Conservation (phyloP, 1,140 invertebrate species). For the Polypedilum pembai region DNA sequence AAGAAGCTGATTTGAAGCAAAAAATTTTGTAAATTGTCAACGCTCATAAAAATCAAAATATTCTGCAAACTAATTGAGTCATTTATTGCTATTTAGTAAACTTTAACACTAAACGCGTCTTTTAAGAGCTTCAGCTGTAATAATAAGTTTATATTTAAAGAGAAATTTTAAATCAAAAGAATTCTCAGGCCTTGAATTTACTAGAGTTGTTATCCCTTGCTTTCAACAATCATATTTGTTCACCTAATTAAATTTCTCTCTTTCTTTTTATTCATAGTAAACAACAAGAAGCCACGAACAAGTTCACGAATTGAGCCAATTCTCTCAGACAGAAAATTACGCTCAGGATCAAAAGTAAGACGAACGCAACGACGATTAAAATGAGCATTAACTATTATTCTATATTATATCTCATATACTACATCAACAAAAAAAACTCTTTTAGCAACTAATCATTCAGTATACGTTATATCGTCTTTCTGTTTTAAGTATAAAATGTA, state of each 20-base stretch:
- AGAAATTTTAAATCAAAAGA: too few species aligned
- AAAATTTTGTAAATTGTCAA: too few species aligned
- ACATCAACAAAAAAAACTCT: not conserved
- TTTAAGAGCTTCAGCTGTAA: too few species aligned
- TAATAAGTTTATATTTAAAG: too few species aligned
- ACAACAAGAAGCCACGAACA: not conserved
- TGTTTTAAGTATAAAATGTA: not conserved
- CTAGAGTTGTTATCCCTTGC: too few species aligned
- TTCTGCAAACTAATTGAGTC: too few species aligned
- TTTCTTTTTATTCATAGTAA: not conserved
- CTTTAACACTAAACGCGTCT: too few species aligned
- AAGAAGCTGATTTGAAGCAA: too few species aligned
- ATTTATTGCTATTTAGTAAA: too few species aligned
- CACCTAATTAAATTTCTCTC: not conserved
- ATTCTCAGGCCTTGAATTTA: too few species aligned
- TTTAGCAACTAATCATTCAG: not conserved
- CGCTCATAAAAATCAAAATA: too few species aligned
- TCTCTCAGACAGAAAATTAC: not conserved
- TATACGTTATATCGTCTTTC: not conserved
- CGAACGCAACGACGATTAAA: conserved; percentile 1
- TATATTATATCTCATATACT: not conserved
- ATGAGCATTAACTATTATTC: conserved; percentile 5
- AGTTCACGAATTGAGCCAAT: not conserved
- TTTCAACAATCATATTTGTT: too few species aligned
- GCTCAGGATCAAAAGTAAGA: conserved; percentile 16